Evolutionary conservation across 2,113 vertebrate species (phyloP).

Genomic region (Pelmatolapia mariae): DNA sequence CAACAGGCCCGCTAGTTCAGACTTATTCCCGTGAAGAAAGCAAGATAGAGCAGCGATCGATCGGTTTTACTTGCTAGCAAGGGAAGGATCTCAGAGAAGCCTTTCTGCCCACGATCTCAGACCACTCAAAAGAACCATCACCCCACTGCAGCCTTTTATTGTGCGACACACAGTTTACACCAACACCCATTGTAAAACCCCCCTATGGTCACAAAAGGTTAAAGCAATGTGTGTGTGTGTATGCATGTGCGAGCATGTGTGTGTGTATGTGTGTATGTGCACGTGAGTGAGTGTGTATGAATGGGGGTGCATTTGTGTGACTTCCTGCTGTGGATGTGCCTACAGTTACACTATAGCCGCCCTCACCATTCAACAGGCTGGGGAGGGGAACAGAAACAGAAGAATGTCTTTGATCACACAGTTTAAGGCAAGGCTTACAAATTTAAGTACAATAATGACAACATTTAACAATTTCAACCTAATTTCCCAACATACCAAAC

Average conservation of each 20-base stretch:
- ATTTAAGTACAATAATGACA: background rate
- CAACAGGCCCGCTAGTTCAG: rapidly evolving
- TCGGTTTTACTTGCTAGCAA: background rate
- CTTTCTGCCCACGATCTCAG: background rate
- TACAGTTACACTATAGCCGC: rapidly evolving
- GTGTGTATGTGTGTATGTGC: rapidly evolving
- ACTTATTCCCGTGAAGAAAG: rapidly evolving
- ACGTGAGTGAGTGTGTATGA: background rate
- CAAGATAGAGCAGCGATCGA: background rate
- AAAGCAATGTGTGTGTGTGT: background rate
- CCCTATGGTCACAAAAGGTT: background rate
- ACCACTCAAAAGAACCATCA: background rate
- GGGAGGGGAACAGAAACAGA: background rate
- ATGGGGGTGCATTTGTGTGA: background rate
- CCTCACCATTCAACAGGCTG: background rate
- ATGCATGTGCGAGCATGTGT: rapidly evolving
- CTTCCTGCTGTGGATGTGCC: background rate
- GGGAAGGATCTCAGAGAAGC: background rate
- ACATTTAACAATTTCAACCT: background rate
- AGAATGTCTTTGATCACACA: background rate
- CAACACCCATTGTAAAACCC: rapidly evolving
- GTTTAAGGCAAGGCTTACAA: background rate
- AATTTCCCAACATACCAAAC: background rate
- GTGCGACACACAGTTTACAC: background rate
- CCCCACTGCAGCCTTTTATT: background rate